These are phyloP conservation scores for Spinibarbus caldwelli DNA, from an alignment of 2,797 vertebrate species.

Conservation along the genomic window DNA sequence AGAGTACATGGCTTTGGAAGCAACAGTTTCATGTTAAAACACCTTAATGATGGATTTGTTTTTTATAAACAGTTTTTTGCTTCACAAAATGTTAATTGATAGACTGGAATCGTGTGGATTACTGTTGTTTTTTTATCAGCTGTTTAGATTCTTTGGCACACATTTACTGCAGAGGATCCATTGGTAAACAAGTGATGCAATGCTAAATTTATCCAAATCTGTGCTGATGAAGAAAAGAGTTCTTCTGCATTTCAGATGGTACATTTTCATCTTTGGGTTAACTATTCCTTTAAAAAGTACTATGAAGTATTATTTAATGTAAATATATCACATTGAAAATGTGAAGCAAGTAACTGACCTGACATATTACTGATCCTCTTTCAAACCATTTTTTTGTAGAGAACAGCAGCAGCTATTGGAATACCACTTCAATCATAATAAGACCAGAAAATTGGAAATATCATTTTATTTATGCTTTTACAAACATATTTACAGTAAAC, in stretches of 20 bases:
- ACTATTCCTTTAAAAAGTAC: background rate
- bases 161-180: background rate
- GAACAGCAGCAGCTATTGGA: background rate
- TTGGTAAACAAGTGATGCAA: background rate
- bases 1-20: background rate
- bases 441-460: conserved; percentile 35
- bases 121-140: background rate
- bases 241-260: background rate
- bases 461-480: conserved; percentile 55
- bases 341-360: background rate
- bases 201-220: background rate
- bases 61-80: background rate
- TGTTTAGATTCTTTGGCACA: background rate
- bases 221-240: background rate
- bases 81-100: background rate
- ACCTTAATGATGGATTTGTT: background rate
- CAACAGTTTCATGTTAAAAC: background rate
- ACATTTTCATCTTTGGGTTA: background rate
- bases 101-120: background rate
- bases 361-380: background rate
- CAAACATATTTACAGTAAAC: conserved; percentile 60
- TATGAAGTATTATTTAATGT: background rate
- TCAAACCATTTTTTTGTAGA: background rate
- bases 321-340: background rate
- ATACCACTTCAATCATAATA: background rate